phyloP scores from a whole-genome alignment of 2,113 vertebrate species.

The Rattus norvegicus region GRCr8 NC_086026.1:14652501-14653000 shows the following conservation, averaged over 20 bases:
- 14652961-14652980: not conserved
- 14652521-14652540: no score
- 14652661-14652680: not conserved
- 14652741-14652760: not conserved
- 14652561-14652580: not conserved
- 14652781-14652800: not conserved
- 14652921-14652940: not conserved
- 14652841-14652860: not conserved
- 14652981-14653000: constrained; percentile 9
- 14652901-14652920: not conserved
- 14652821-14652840: not conserved
- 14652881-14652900: not conserved
- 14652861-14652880: not conserved
- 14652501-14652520: not conserved
- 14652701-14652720: not conserved
- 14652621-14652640: not conserved
- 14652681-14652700: not conserved
- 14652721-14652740: not conserved
- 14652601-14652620: no score
- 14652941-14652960: fast-evolving
- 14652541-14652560: not conserved
- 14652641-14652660: not conserved
- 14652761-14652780: not conserved
- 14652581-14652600: not conserved
- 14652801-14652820: not conserved